Conservation (phyloP, 2,888 invertebrate genomes). For the Neelides folsomi region DNA sequence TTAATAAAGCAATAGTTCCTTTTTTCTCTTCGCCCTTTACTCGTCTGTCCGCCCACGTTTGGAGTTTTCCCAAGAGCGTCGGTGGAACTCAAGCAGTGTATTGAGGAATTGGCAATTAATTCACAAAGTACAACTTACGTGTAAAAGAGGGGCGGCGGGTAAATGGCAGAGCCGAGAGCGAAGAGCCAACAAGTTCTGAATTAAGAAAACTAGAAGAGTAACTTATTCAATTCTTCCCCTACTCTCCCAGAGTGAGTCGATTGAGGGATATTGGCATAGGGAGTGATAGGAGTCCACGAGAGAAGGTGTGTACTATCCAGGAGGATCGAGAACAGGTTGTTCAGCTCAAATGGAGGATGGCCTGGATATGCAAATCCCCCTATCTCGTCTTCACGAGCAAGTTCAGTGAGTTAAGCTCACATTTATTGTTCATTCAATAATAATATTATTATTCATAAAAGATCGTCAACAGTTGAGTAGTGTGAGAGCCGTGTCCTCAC, state of each 20-base stretch:
- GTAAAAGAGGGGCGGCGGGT: not conserved
- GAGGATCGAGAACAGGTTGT: conserved; percentile 16
- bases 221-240: conserved; percentile 1
- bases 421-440: too few species aligned
- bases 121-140: not conserved
- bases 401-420: not conserved
- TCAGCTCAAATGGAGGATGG: conserved; percentile 22
- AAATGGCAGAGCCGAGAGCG: too few species aligned
- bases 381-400: conserved; percentile 6
- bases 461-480: too few species aligned
- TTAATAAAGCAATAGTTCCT: not conserved
- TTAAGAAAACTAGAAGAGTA: not conserved
- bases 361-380: conserved; percentile 30
- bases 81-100: too few species aligned
- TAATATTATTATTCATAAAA: too few species aligned
- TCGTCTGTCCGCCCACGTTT: not conserved
- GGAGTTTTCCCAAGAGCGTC: too few species aligned
- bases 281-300: not conserved
- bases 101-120: too few species aligned
- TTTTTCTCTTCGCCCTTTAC: not conserved
- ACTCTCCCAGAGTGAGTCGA: not conserved
- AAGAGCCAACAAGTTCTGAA: not conserved
- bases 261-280: conserved; percentile 3
- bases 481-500: too few species aligned
- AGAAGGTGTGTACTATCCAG: not conserved